A percentile compares a stretch with the other conserved stretches of the same genome.
Conservation (phyloP, 2,888 invertebrate species). For the Tachina lurida region DNA sequence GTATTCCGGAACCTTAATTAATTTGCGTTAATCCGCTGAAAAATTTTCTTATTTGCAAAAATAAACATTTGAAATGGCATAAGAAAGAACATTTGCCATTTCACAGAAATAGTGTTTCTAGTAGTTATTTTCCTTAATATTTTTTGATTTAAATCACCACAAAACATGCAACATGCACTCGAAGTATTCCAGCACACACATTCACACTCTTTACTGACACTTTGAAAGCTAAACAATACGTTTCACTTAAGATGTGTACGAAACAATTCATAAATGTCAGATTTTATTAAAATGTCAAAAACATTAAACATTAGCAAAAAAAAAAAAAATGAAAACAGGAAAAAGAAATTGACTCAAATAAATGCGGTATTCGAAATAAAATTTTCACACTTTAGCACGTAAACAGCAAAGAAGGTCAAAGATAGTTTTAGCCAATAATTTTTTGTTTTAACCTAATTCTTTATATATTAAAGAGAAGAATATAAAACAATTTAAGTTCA, state of each 20-base stretch:
- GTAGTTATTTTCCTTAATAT: constrained; percentile 42
- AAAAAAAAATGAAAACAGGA: constrained; percentile 9
- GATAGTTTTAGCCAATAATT: neutral
- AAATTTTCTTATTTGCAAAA: constrained; percentile 40
- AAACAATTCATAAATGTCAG: constrained; percentile 70
- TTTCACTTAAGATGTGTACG: neutral
- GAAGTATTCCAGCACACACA: constrained; percentile 13
- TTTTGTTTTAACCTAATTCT: neutral
- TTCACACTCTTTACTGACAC: constrained; percentile 26
- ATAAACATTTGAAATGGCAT: constrained; percentile 41
- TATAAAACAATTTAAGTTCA: no score
- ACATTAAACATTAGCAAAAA: constrained; percentile 46
- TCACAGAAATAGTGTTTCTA: constrained; percentile 40
- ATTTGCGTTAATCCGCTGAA: constrained; percentile 66
- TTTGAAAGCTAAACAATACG: constrained; percentile 26
- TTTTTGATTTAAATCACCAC: constrained; percentile 65
- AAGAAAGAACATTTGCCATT: constrained; percentile 15
- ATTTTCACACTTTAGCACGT: constrained; percentile 35
- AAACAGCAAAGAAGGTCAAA: constrained; percentile 17
- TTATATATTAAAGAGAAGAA: neutral
- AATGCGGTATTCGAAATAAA: constrained; percentile 10
- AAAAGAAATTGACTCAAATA: constrained; percentile 32
- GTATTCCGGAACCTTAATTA: constrained; percentile 66
- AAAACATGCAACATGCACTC: constrained; percentile 68
- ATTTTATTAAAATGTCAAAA: constrained; percentile 71